Evolutionary conservation across 2,113 vertebrate genomes (phyloP), one percentile per base, ranked within the genome.

Genomic region (Chloroceryle aenea): DNA sequence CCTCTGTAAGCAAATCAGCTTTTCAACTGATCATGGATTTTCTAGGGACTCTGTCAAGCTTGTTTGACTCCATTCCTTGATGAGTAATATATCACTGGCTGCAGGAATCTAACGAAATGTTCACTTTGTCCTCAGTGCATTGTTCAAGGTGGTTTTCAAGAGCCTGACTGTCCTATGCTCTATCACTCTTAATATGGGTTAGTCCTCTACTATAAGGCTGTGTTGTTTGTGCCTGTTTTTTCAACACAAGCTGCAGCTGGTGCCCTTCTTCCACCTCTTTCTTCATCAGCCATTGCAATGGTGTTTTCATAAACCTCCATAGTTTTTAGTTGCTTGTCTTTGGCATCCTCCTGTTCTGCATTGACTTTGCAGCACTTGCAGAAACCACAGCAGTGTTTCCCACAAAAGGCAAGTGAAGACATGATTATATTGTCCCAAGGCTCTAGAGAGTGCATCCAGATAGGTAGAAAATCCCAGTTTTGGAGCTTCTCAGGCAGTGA

Each of bases 391-490:
- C 98, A 99, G 77, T 50, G 91, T 64, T 66, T 95, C 43, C 97
- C 72, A 42, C 98, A 99, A 84, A 97, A 98, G 50, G 86, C 15
- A 4, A 97, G 30, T 0, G 58, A 2, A 6, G 83, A 14, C 9
- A 97, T 98, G 50, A 99, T 36, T 13, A 97, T 2, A 0, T 43
- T 26, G 90, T 99, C 99, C 99, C 99, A 99, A 6, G 99, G 99
- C 29, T 97, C 97, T 77, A 99, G 85, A 4, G 99, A 99, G 95
- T 94, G 99, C 98, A 99, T 91, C 84, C 99, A 99, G 47, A 30
- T 4, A 2, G 99, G 99, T 85, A 99, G 95, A 82, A 99, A 99
- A 80, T 98, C 94, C 99, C 99, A 99, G 42, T 22, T 98, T 67
- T 96, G 98, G 47, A 99, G 98, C 25, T 95, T 59, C 12, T 56